Conservation (phyloP, 2,797 vertebrate species). For the Zenarchopterus dispar region DNA sequence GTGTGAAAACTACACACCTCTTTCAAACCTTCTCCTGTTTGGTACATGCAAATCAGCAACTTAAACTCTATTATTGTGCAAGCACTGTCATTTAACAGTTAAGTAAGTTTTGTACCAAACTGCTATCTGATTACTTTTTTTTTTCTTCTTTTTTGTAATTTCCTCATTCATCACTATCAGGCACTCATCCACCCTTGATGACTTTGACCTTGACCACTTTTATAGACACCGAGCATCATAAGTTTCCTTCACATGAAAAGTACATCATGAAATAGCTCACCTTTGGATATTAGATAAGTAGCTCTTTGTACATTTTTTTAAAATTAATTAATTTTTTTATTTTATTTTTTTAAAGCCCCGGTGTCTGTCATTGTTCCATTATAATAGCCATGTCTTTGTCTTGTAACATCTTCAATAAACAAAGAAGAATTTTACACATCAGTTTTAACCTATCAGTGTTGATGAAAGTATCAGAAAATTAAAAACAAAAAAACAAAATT, state of each 20-base stretch:
- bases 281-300: slow-evolving; percentile 8
- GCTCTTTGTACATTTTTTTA: slow-evolving; percentile 9
- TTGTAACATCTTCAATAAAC: too few relatives aligned
- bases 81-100: neutral
- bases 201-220: slow-evolving; percentile 25
- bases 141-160: too few relatives aligned
- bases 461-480: too few relatives aligned
- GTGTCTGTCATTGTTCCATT: too few relatives aligned
- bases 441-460: too few relatives aligned
- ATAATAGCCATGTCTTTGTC: too few relatives aligned
- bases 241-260: neutral
- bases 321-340: too few relatives aligned
- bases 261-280: neutral
- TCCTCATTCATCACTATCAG: too few relatives aligned
- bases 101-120: neutral
- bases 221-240: neutral
- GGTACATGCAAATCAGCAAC: neutral
- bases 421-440: too few relatives aligned
- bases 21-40: slow-evolving; percentile 15
- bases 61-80: neutral
- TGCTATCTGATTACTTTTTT: neutral
- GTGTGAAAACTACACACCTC: neutral
- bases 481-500: too few relatives aligned
- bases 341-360: neutral
- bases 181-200: too few relatives aligned